Conservation (phyloP, 2,797 vertebrate species). For the Anabas testudineus region DNA sequence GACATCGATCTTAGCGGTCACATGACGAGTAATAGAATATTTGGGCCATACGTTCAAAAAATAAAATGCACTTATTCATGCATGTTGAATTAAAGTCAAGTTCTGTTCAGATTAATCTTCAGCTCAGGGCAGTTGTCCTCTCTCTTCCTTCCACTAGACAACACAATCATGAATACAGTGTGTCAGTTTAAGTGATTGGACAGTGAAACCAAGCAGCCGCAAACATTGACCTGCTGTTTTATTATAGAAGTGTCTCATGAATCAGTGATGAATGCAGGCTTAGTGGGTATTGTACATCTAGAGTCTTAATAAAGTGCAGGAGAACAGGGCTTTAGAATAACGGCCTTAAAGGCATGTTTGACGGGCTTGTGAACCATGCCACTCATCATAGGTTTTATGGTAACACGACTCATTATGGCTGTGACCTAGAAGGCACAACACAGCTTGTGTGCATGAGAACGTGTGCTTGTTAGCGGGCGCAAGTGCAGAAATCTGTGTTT, state of each 20-base stretch:
- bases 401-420: conserved; percentile 42
- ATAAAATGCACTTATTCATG: conserved; percentile 13
- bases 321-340: conserved; percentile 49
- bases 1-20: conserved; percentile 1
- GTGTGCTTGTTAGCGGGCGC: background rate
- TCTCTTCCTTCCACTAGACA: conserved; percentile 1
- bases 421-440: conserved; percentile 39
- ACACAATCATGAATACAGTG: background rate
- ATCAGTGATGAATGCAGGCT: conserved; percentile 51
- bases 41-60: background rate
- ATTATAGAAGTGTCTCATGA: conserved; percentile 41
- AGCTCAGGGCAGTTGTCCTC: background rate
- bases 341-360: background rate
- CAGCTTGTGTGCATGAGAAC: background rate
- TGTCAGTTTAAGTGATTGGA: conserved; percentile 6
- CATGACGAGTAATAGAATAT: conserved; percentile 12
- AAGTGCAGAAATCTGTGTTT: background rate
- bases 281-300: conserved; percentile 36
- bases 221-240: conserved; percentile 23
- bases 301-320: conserved; percentile 48
- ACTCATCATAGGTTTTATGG: conserved; percentile 43
- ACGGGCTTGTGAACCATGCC: conserved; percentile 12
- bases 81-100: conserved; percentile 12
- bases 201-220: background rate
- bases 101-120: background rate